Conservation (phyloP, 1,140 invertebrate genomes). For the Brachystomella parvula region DNA sequence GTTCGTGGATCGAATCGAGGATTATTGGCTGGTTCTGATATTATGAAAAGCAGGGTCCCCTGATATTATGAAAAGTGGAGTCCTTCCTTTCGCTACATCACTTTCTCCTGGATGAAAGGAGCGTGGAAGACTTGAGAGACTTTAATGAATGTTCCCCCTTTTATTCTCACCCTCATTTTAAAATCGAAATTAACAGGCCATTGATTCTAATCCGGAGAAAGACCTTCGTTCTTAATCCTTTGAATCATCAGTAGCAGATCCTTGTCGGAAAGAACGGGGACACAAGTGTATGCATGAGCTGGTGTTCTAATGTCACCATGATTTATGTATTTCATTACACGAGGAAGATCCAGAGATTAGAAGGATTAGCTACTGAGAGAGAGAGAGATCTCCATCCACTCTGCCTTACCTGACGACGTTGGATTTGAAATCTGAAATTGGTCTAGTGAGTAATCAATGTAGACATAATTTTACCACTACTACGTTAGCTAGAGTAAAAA, state of each 20-base stretch:
- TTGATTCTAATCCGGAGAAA: not conserved
- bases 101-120: not conserved
- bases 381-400: no score
- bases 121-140: not conserved
- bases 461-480: no score
- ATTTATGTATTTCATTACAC: not conserved
- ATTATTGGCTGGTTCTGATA: no score
- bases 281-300: not conserved
- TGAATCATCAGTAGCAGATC: not conserved
- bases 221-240: not conserved
- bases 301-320: not conserved
- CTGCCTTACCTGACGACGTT: no score
- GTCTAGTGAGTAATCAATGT: no score
- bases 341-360: conserved; percentile 1
- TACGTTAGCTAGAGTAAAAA: no score
- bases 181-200: conserved; percentile 6
- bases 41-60: no score
- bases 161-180: conserved; percentile 2
- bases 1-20: no score
- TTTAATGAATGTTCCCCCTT: conserved; percentile 10
- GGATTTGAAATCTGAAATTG: no score
- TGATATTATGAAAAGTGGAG: no score
- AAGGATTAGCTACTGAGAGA: not conserved
- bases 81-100: not conserved
- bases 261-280: not conserved